These are phyloP conservation scores for Homarus americanus DNA, from an alignment of 1,140 invertebrate genomes.

Conservation along the genomic window DNA sequence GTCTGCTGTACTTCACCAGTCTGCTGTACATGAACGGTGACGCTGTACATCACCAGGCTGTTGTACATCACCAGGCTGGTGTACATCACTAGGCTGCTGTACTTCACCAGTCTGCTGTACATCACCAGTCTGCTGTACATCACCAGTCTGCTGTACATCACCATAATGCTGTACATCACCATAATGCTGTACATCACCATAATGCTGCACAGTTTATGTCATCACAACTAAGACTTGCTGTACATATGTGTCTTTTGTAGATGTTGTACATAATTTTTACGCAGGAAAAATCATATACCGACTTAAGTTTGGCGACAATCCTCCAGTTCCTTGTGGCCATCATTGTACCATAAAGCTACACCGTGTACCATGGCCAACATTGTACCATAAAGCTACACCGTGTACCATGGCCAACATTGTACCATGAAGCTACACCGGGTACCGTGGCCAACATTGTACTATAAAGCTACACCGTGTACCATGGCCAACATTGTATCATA, in stretches of 20 bases:
- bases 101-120: background rate
- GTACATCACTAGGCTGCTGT: background rate
- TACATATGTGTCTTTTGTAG: background rate
- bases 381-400: too few relatives aligned
- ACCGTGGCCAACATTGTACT: too few relatives aligned
- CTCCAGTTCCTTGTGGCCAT: too few relatives aligned
- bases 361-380: too few relatives aligned
- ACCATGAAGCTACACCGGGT: too few relatives aligned
- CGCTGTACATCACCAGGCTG: background rate
- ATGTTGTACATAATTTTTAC: background rate
- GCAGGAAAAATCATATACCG: background rate
- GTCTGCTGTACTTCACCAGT: background rate
- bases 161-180: background rate
- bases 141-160: background rate
- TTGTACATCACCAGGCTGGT: background rate
- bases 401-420: too few relatives aligned
- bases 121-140: background rate
- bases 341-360: too few relatives aligned
- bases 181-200: background rate
- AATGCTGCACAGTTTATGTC: background rate
- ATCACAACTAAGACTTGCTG: background rate
- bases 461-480: too few relatives aligned
- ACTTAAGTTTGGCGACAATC: too few relatives aligned
- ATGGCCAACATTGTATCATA: too few relatives aligned
- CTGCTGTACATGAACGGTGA: background rate